phyloP scores from a whole-genome alignment of 2,888 invertebrate genomes.

The Macaria liturata region DNA sequence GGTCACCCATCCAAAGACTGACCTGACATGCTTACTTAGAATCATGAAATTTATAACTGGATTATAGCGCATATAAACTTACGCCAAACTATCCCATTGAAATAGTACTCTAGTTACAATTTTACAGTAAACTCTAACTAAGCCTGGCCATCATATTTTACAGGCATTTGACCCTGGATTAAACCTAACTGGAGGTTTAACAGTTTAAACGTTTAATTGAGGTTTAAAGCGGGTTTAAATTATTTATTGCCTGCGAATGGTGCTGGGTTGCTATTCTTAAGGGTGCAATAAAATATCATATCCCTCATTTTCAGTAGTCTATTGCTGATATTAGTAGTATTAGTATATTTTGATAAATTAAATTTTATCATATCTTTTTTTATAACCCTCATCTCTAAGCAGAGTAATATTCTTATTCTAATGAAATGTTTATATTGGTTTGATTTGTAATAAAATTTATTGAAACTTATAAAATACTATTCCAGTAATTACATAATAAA shows the following conservation, averaged over 20 bases:
- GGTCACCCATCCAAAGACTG: too few species aligned
- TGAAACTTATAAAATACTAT: not conserved
- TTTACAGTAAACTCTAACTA: too few species aligned
- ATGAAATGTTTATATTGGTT: not conserved
- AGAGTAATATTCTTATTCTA: not conserved
- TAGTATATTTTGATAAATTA: not conserved
- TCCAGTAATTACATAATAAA: too few species aligned
- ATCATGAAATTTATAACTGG: too few species aligned
- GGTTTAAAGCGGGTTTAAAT: slow-evolving; percentile 31
- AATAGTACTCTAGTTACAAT: too few species aligned
- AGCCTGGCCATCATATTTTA: slow-evolving; percentile 13
- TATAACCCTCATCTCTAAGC: not conserved
- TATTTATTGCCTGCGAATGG: slow-evolving; percentile 28
- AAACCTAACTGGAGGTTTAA: slow-evolving; percentile 24
- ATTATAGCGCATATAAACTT: too few species aligned
- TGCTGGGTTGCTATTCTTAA: slow-evolving; percentile 1
- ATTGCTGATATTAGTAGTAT: too few species aligned
- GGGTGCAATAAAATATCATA: not conserved
- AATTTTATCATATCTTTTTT: not conserved
- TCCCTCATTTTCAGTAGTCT: too few species aligned
- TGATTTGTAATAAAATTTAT: not conserved
- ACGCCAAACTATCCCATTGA: too few species aligned
- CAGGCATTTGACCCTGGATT: slow-evolving; percentile 19
- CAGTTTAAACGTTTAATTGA: slow-evolving; percentile 28
- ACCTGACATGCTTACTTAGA: too few species aligned